Evolutionary conservation across 1,140 invertebrate genomes (phyloP), one percentile per base, ranked within the genome.

Genomic region (Hycleus phaleratus): DNA sequence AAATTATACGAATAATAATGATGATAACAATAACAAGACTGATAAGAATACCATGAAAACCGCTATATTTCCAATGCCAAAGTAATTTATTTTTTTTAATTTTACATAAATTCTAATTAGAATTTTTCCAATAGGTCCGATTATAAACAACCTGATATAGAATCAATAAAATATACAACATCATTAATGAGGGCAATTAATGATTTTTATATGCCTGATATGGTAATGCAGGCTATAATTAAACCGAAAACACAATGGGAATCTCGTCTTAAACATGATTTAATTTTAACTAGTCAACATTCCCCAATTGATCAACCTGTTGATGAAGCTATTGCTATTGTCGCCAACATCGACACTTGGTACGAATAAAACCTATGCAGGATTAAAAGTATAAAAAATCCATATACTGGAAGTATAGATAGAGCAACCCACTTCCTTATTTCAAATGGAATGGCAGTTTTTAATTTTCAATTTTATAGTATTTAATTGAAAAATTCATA

Each of bases 271-370:
- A 76, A 73, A 55, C 73, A 74, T 57, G 79, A 81, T 68, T 72
- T 87, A 38, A 71, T 75, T 8, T 67, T 82, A 49, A 74, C 80
- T 8, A 75, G 79, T n/a, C 78, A 82, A 70, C 78, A 81, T 66
- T 79, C 82, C 18, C 72, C 80, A 39, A 71, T 83, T 32, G 77
- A 87, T 71, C 83, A 90, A 62, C 80, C 85, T 32, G 78, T 90
- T 1, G 78, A 84, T 10, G 90, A 92, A 71, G 83, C 89, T 56
- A 79, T 93, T 7, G 91, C 88, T 60, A 86, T 95, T 63, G 74
- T 94, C 38, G 92, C 87, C 0, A 86, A 95, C 68, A 84, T 85
- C 59, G 89, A 91, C 65, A 85, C 81, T 18, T 94, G 91, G 90
- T 90, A 79, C 76, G 78, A 40, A 42, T 42, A 42, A 42, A 42